Evolutionary conservation across 2,888 invertebrate genomes (phyloP).

Genomic region (Chrysolina haemoptera): DNA sequence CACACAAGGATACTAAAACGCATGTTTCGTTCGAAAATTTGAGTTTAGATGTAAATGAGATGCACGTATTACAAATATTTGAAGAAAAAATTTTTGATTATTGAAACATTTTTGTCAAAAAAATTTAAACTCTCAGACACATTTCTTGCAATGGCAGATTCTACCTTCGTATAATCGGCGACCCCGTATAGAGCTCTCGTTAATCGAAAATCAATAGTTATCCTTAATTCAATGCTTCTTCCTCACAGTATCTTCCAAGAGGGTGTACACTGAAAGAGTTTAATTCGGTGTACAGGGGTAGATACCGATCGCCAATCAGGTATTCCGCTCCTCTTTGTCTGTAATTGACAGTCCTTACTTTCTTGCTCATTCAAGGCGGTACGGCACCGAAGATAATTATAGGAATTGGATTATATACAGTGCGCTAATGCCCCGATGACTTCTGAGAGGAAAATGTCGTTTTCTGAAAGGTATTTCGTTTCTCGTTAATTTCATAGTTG

Average conservation of each 20-base stretch:
- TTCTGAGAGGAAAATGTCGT: no score
- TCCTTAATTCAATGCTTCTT: constrained; percentile 32
- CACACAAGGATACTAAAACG: no score
- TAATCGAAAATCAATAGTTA: constrained; percentile 42
- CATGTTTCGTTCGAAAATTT: no score
- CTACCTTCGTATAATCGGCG: background rate
- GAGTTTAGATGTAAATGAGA: no score
- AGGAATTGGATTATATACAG: constrained; percentile 9
- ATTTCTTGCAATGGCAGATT: background rate
- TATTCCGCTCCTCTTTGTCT: constrained; percentile 45
- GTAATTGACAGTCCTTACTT: constrained; percentile 21
- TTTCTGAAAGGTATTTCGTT: no score
- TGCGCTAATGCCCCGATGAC: background rate
- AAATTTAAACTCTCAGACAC: background rate
- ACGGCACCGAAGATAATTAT: constrained; percentile 16
- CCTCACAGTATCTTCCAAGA: constrained; percentile 33
- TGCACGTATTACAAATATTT: no score
- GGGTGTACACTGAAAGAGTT: constrained; percentile 40
- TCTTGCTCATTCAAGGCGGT: constrained; percentile 16
- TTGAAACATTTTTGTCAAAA: background rate
- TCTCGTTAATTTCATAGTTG: no score
- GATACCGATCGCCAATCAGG: constrained; percentile 63
- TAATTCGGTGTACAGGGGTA: constrained; percentile 58
- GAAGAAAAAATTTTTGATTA: no score
- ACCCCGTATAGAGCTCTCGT: constrained; percentile 20